These are phyloP conservation scores for Pentalonia nigronervosa DNA, from an alignment of 1,140 invertebrate genomes.

Conservation along the genomic window DNA sequence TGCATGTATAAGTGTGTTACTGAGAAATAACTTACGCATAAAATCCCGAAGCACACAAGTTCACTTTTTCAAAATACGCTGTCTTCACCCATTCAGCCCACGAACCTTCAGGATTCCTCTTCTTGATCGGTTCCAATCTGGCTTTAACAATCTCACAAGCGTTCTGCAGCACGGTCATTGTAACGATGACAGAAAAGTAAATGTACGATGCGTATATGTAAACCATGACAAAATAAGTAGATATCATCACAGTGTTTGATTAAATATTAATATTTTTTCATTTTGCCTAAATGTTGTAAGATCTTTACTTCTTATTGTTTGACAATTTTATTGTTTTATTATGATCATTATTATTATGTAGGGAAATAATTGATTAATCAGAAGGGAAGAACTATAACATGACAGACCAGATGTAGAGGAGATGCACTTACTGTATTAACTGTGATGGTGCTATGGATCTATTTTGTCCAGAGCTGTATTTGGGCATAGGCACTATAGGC, in stretches of 20 bases:
- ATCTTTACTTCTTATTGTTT: not conserved
- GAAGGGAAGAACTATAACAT: too few relatives aligned
- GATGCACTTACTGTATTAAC: not conserved
- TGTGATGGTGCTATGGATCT: too few relatives aligned
- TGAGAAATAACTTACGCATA: constrained; percentile 68
- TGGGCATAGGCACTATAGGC: too few relatives aligned
- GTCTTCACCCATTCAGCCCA: constrained; percentile 87
- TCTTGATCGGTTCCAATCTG: constrained; percentile 79
- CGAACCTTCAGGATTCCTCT: constrained; percentile 77
- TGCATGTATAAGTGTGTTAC: not conserved
- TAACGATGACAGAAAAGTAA: not conserved
- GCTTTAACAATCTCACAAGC: constrained; percentile 82
- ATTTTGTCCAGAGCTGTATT: too few relatives aligned
- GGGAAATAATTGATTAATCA: too few relatives aligned
- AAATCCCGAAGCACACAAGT: constrained; percentile 86
- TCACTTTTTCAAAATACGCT: constrained; percentile 83
- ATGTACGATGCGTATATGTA: not conserved
- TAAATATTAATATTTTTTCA: not conserved
- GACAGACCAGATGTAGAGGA: not conserved
- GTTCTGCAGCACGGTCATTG: constrained; percentile 67
- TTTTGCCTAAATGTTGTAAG: not conserved
- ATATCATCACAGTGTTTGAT: not conserved
- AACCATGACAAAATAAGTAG: not conserved
- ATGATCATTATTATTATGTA: not conserved
- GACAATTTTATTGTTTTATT: not conserved